Evolutionary conservation across 2,113 vertebrate species (phyloP).

Genomic region (Jacana jacana): DNA sequence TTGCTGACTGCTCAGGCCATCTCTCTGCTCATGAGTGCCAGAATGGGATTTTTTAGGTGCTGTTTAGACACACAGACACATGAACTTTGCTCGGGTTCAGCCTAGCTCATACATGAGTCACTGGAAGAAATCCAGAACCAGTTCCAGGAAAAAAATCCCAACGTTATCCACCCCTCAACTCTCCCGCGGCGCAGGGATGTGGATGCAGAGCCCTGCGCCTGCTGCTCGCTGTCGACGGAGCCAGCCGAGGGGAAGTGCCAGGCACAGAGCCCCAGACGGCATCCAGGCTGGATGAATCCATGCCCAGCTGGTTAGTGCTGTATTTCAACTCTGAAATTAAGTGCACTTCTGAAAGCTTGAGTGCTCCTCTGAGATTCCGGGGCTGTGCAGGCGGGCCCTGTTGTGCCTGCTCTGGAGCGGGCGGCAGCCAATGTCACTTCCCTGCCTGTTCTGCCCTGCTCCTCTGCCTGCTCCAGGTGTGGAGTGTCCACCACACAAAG

Average conservation of each 20-base stretch:
- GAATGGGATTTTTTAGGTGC: neutral
- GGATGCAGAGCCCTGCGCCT: neutral
- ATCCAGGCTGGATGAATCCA: conserved; percentile 15
- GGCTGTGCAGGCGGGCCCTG: neutral
- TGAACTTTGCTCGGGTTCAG: neutral
- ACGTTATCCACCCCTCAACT: neutral
- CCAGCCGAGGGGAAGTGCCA: neutral
- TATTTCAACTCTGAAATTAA: conserved; percentile 46
- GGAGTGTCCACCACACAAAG: neutral
- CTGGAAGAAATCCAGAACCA: conserved; percentile 7
- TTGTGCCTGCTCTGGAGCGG: neutral
- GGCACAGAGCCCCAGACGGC: neutral
- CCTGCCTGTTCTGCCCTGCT: neutral
- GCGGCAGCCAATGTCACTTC: neutral
- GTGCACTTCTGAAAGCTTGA: conserved; percentile 34
- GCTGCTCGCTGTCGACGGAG: neutral
- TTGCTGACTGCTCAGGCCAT: neutral
- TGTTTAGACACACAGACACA: neutral
- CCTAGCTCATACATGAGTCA: neutral
- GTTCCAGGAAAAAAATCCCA: conserved; percentile 10
- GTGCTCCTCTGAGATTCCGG: neutral
- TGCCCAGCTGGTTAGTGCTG: conserved; percentile 41
- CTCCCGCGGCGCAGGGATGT: accelerated
- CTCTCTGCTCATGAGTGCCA: neutral
- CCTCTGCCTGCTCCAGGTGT: neutral